Evolutionary conservation across 2,888 invertebrate genomes (phyloP), one percentile per base, ranked within the genome.

Genomic region (Drepana falcataria): DNA sequence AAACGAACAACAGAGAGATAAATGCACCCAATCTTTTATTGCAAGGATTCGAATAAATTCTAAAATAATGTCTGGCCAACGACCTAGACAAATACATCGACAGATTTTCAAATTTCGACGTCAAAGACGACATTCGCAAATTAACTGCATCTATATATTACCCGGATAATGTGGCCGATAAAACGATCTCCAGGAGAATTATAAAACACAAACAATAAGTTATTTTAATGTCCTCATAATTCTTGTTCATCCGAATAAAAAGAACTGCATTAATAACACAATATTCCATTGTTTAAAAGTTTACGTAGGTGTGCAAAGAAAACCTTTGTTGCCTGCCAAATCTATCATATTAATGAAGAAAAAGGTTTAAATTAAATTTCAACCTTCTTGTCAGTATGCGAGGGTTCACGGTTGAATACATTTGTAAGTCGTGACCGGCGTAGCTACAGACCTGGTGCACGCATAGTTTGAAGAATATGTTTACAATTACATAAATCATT

Each of bases 401-500:
- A 52, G 33, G 57, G 58, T 51, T 54, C 51, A 58, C 58, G 62
- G 48, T 58, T 59, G 33, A 48, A 35, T 55, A 54, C 35, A 51
- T 48, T 48, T 37, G 47, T 56, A 54, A 53, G 54, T 53, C 55
- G 57, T 54, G 57, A 56, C 57, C 60, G 53, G 53, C 37, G 37
- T 9, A 49, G 37, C 3, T 33, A 49, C 35, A 9, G 41, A 59
- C 56, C 63, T 21, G 59, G 55, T 68, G 69, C 67, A 69, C 56
- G 66, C 60, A 55, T 57, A 48, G 53, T 61, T 51, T 58, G 35
- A 52, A 53, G 7, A 52, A 35, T 53, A 61, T 73, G 75, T 77
- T 72, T 71, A 68, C 66, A 76, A 69, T 71, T 68, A 71, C 71
- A 68, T 65, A 67, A 73, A 66, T 62, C 66, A 52, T 69, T 66